Evolutionary conservation across 2,888 invertebrate species (phyloP).

Genomic region (Caenorhabditis afra): DNA sequence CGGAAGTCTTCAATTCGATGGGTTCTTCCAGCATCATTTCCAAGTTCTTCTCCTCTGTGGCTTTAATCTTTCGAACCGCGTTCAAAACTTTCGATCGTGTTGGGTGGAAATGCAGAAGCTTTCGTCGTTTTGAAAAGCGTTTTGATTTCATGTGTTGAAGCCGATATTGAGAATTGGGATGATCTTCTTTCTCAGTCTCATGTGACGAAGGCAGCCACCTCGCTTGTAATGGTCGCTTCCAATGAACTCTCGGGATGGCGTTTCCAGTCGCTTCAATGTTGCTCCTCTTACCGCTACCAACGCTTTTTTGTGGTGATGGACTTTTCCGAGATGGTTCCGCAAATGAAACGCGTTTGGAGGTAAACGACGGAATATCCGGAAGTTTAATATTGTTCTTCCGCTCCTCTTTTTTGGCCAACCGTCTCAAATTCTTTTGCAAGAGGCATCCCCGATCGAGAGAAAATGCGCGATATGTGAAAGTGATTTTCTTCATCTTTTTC

Average conservation of each 20-base stretch:
- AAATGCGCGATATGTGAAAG: neutral
- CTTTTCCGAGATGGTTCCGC: too few species aligned
- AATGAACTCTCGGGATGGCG: neutral
- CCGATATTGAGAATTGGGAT: neutral
- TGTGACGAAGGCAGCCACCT: conserved; percentile 17
- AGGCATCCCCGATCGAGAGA: neutral
- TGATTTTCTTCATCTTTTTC: neutral
- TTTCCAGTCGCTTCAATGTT: too few species aligned
- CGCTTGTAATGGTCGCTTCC: neutral
- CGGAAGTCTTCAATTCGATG: neutral
- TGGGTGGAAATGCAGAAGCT: conserved; percentile 10
- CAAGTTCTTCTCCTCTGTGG: neutral
- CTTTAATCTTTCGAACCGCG: neutral
- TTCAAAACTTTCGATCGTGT: conserved; percentile 28
- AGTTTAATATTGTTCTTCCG: too few species aligned
- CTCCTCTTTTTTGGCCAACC: neutral
- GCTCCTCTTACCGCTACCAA: too few species aligned
- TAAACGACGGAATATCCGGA: neutral
- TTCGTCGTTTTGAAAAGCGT: neutral
- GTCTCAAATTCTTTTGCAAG: neutral
- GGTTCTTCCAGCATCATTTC: conserved; percentile 3
- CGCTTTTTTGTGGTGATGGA: too few species aligned
- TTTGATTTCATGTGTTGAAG: conserved; percentile 11
- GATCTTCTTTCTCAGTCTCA: conserved; percentile 9
- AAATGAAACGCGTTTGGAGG: too few species aligned